Evolutionary conservation across 1,140 invertebrate species (phyloP).

Genomic region (Coelopa frigida): DNA sequence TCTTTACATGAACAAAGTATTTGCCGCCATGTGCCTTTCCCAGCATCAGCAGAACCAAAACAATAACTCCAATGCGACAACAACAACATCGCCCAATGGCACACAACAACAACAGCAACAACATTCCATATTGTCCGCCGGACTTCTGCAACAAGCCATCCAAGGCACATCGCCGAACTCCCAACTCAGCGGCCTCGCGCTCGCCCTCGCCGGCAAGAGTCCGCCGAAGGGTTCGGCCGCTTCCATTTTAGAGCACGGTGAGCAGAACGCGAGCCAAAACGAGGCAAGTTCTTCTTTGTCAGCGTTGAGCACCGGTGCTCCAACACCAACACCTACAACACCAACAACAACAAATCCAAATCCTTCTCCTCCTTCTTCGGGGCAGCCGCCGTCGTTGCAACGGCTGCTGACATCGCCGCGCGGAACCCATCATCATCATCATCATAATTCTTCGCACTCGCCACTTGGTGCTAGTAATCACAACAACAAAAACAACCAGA

Average conservation of each 20-base stretch:
- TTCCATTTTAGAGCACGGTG: conserved; percentile 44
- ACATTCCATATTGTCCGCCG: conserved; percentile 30
- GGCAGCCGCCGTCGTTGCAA: conserved; percentile 34
- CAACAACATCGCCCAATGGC: conserved; percentile 5
- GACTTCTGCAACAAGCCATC: conserved; percentile 33
- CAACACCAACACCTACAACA: conserved; percentile 11
- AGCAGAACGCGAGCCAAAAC: conserved; percentile 45
- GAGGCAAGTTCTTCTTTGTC: conserved; percentile 44
- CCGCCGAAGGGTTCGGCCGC: conserved; percentile 36
- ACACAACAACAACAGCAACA: conserved; percentile 9
- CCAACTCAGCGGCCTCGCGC: conserved; percentile 31
- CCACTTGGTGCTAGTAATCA: conserved; percentile 19
- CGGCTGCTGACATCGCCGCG: conserved; percentile 40
- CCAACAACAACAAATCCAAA: conserved; percentile 10
- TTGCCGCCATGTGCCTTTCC: conserved; percentile 40
- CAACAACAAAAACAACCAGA: too few relatives aligned
- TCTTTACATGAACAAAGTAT: conserved; percentile 41
- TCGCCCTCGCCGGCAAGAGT: conserved; percentile 33
- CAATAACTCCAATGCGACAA: conserved; percentile 5
- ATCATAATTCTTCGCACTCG: conserved; percentile 3
- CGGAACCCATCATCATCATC: conserved; percentile 14
- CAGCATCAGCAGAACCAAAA: conserved; percentile 17
- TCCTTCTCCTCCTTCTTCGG: too few relatives aligned
- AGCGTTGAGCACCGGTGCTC: conserved; percentile 29
- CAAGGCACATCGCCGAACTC: conserved; percentile 35